phyloP scores from a whole-genome alignment of 2,797 vertebrate species.

The Chelidonichthys spinosus region DNA sequence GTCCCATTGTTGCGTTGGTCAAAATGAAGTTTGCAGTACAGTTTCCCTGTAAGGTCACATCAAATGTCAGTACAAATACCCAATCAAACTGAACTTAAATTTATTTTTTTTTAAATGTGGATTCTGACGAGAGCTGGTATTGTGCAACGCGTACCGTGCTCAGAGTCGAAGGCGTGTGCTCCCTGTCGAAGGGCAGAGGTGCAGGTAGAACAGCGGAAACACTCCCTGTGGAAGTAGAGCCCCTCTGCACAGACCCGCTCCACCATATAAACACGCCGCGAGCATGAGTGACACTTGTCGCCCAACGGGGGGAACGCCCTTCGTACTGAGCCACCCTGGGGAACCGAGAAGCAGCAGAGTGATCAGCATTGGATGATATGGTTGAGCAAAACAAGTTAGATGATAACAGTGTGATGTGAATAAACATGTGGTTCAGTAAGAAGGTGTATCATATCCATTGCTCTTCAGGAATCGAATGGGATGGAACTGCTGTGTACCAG shows the following conservation, averaged over 20 bases:
- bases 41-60: conserved; percentile 85
- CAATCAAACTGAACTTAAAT: neutral
- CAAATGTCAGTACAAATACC: conserved; percentile 8
- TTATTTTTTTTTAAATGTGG: neutral
- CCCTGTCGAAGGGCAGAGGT: conserved; percentile 88
- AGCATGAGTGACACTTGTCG: conserved; percentile 92
- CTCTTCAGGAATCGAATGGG: conserved; percentile 20
- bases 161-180: conserved; percentile 90
- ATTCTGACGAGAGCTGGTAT: neutral
- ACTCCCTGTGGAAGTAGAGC: conserved; percentile 96
- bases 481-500: conserved; percentile 27
- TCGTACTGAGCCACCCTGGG: conserved; percentile 85
- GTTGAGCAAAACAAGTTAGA: conserved; percentile 36
- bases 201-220: conserved; percentile 94
- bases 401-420: conserved; percentile 22
- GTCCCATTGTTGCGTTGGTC: conserved; percentile 87
- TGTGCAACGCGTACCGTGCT: conserved; percentile 85
- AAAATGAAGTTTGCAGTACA: conserved; percentile 97
- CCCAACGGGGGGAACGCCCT: conserved; percentile 87
- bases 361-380: neutral
- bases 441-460: conserved; percentile 2
- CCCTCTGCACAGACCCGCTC: conserved; percentile 94
- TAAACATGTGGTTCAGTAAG: conserved; percentile 5
- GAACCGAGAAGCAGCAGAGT: conserved; percentile 22
- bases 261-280: conserved; percentile 93